Percentiles rank a stretch among this genome's conserved stretches.
Conservation (phyloP, 2,113 vertebrate species). For the Narcine bancroftii region DNA sequence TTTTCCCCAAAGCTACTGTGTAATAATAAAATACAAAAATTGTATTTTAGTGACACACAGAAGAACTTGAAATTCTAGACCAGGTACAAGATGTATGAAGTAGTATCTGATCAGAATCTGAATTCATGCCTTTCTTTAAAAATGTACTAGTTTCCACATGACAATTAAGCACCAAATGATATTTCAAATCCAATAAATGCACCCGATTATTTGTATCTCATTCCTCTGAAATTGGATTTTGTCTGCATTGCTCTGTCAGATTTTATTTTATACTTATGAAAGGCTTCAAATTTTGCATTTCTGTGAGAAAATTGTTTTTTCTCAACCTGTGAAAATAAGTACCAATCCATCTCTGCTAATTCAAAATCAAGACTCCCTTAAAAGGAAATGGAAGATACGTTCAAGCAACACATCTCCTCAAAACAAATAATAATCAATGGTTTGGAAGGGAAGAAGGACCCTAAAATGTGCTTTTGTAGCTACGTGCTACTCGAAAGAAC, state of each 20-base stretch:
- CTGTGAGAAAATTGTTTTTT: background rate
- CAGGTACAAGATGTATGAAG: background rate
- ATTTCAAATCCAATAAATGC: background rate
- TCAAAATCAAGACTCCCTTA: slow-evolving; percentile 46
- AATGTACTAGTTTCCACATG: background rate
- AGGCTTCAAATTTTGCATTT: background rate
- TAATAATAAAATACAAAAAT: background rate
- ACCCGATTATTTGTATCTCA: background rate
- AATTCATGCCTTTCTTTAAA: background rate
- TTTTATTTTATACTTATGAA: background rate
- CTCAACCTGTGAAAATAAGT: slow-evolving; percentile 73
- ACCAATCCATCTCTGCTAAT: slow-evolving; percentile 80
- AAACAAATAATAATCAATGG: no score
- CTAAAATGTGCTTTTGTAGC: no score
- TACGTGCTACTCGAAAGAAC: no score
- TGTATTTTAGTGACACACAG: background rate
- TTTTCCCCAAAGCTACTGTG: background rate
- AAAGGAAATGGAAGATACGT: background rate
- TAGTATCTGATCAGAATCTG: background rate
- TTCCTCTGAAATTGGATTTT: background rate
- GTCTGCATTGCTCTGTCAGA: background rate
- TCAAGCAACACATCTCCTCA: no score
- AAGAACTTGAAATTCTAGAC: background rate
- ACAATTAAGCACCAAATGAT: background rate
- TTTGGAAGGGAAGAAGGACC: no score